Base-by-base conservation (phyloP, 2,888 invertebrate genomes). In the Drosophila acutilabella region DNA sequence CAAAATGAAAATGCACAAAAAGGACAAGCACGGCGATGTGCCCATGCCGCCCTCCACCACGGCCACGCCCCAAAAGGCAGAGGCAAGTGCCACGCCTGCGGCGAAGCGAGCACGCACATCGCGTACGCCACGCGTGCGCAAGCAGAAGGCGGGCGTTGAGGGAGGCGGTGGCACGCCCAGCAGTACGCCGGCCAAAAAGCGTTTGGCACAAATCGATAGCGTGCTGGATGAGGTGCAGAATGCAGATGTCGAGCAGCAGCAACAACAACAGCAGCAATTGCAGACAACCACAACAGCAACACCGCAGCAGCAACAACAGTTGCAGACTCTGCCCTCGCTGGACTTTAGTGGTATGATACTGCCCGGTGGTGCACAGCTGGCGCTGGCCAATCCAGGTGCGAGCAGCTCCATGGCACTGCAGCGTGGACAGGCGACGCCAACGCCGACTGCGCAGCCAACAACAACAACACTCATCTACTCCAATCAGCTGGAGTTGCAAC, bases 1-100 rank as follows among this genome's bases (percentile, higher is more conserved):
- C 58, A 91, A 91, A 74, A 91, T 91, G 91, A 91, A 91, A 74
- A 91, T 91, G 91, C 91, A 91, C 78, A 91, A 91, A 69, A 91
- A 91, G 76, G 91, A 91, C 53, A 91, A 91, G 57, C 91, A 91
- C 57, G 90, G 91, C 8, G 91, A 91, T 57, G 78, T 89, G 40
- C 78, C 88, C 4, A 85, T 89, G 68, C 80, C 84, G 41, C 88
- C 86, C 2, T 78, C 78, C 0, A 75, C 78, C 1, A 64, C 71
- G 4, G 69, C 78, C 33, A 88, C 89, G 59, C 81, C 88, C 0
- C 57, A 76, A 6, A 88, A 85, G 33, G 53, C 78, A 0, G 74
- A 69, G 0, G 64, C 62, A 1, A 51, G 72, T 10, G 69, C 74
- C 16, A 62, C 81, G n/a, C 80, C 89, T 5, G 72, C 80, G 0